Base-by-base conservation (phyloP, 2,888 invertebrate genomes). In the Protonemura montana region DNA sequence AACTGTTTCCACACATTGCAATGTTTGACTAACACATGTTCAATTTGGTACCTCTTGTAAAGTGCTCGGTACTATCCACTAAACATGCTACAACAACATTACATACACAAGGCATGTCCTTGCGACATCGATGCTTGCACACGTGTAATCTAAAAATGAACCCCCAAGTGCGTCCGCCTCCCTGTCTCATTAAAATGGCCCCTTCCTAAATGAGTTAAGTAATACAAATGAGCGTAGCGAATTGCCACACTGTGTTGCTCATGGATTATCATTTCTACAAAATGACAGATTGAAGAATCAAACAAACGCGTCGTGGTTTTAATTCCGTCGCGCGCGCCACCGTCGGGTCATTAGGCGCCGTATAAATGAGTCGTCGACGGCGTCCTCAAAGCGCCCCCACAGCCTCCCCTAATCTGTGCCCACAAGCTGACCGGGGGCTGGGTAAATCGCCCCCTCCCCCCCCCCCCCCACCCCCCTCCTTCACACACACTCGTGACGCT, bases 241-340 rank as follows among this genome's bases (percentile, higher is more conserved):
- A 59, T 59, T 35, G 59, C 59, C 6, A 7, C 10, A 21, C 59
- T 16, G 21, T 3, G 59, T 5, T 2, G 21, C 59, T 16, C 59
- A 21, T 21, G 59, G 59, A 59, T 59, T 59, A 59, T 59, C 21
- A 59, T 59, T 59, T 59, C 41, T 59, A 3, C 35, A 78, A 78
- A 78, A 78, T 78, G 78, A 78, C 78, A 78, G 16, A 78, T 78
- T 78, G 78, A 27, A 78, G 27, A 78, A 78, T 78, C 78, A 78
- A 78, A 78, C 78, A 78, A 78, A 5, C 28, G 78, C 10, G 28
- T n/a, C n/a, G n/a, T 78, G 27, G 27, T 78, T 78, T 78, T 28
- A 78, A 78, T 78, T 78, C 78, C 78, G 27, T 27, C 28, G n/a
- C 26, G n/a, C n/a, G n/a, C 26, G n/a, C 76, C n/a, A n/a, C 26